Evolutionary conservation across 35 echinoderm and acorn worm genomes (phyloP).

Genomic region (Eucidaris tribuloides): DNA sequence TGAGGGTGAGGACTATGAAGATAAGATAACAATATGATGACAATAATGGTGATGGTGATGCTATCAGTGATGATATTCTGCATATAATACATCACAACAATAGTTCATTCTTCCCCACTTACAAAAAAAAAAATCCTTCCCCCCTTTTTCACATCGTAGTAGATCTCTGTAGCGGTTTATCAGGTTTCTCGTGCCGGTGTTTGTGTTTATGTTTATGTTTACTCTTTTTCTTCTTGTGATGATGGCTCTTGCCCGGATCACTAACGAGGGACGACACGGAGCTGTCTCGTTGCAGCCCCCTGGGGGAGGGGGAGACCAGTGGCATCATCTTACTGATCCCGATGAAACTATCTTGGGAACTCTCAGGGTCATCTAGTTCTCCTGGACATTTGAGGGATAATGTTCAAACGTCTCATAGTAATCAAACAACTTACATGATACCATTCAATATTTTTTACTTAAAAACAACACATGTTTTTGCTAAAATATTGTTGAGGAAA

Average conservation of each 20-base stretch:
- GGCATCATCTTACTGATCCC: not conserved
- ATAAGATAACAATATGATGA: not conserved
- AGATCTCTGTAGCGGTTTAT: not conserved
- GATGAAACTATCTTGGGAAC: conserved; percentile 35
- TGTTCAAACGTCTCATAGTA: too few relatives aligned
- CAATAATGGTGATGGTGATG: not conserved
- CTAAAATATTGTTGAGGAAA: too few relatives aligned
- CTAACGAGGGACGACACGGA: not conserved
- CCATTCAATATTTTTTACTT: too few relatives aligned
- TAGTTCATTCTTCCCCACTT: not conserved
- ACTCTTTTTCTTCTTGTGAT: not conserved
- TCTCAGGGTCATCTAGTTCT: conserved; percentile 31
- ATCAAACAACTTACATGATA: too few relatives aligned
- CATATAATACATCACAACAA: not conserved
- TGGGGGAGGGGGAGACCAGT: not conserved
- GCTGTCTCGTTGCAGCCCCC: not conserved
- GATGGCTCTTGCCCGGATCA: conserved; percentile 4
- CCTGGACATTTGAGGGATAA: too few relatives aligned
- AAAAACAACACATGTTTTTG: too few relatives aligned
- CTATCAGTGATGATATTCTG: not conserved
- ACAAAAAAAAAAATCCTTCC: not conserved
- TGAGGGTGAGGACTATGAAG: not conserved
- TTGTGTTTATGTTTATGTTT: conserved; percentile 3
- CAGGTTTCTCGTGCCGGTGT: not conserved
- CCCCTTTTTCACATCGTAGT: not conserved